Evolutionary conservation across 2,888 invertebrate species (phyloP), one percentile per base, ranked within the genome.

Genomic region (Prenolepis imparis): DNA sequence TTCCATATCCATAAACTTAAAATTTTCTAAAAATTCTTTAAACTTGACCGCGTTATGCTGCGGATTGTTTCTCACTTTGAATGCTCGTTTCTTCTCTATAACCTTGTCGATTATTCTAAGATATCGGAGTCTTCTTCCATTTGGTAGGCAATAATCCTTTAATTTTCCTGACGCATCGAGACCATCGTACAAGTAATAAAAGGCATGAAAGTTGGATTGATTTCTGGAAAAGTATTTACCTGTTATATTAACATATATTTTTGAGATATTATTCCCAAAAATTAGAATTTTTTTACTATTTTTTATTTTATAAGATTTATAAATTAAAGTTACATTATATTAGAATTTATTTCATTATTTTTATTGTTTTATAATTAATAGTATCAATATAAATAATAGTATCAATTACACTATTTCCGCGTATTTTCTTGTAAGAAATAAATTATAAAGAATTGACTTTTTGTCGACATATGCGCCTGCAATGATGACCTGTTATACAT

Each of bases 141-240:
- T 94, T 73, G 97, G 96, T 63, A 99, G 95, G 84, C 95, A 95
- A 89, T 97, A 97, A 64, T 97, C 96, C 57, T 96, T 96, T 59
- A 97, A 95, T 82, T 96, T 96, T 78, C 96, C 96, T 24, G 96
- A 96, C 15, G 96, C 96, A 89, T 97, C 96, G 93, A 98, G 96
- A 5, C 97, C 98, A 93, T 98, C 98, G 94, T 98, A 98, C 89
- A 98, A 96, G 93, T 98, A 98, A 95, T 99, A 98, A 87, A 99
- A 96, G 32, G 98, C 96, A 94, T 98, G 97, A 93, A 98, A 99
- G 93, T 98, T 99, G 73, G 98, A 97, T 94, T 98, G 98, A 85
- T 96, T 96, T 95, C 98, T 98, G 94, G 15, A 83, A 78, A 44
- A 15, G 1, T 48, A 68, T 24, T 44, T 63, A 12, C 6, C 39